Evolutionary conservation across 2,797 vertebrate genomes (phyloP), one percentile per base, ranked within the genome.

Genomic region (Danio jaintianensis): DNA sequence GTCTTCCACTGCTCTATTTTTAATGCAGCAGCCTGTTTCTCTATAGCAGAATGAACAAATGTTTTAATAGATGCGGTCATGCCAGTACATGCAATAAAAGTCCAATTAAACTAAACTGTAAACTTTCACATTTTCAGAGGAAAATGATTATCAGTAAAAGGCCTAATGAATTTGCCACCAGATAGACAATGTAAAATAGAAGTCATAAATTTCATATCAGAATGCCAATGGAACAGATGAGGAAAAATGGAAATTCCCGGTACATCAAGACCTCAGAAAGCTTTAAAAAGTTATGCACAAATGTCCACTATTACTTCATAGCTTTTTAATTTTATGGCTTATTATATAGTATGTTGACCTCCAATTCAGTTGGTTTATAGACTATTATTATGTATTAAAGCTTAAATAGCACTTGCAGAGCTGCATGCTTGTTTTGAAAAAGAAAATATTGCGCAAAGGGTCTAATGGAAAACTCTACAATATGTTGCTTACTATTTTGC

Each of bases 1-100:
- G 66, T 69, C 59, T 62, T 83, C 62, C 11, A 71, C 67, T 40
- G 20, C 6, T 47, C 58, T 66, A 48, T 7, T 52, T 80, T 43
- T 47, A 61, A 64, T 77, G 78, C 58, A 52, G 62, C 48, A 68
- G 40, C 18, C 48, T 63, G 61, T 75, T 78, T 15, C 74, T 74
- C 45, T 67, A 72, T 75, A 85, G 78, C 75, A 52, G 78, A 81
- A 63, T 20, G 15, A 64, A 84, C 80, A 81, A 81, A 84, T 73
- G 66, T 80, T 86, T 78, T 74, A 83, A 52, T 80, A 80, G 69
- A 82, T 85, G 81, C 72, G 83, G 83, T 83, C 70, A 66, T 85
- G 79, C 78, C 53, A 79, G 68, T 38, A 66, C 52, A 36, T 58
- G 79, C 55, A 67, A 77, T 86, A 83, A 82, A 86, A 77, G 22